phyloP scores from a whole-genome alignment of 2,888 invertebrate genomes.

The Amblyteles armatorius region DNA sequence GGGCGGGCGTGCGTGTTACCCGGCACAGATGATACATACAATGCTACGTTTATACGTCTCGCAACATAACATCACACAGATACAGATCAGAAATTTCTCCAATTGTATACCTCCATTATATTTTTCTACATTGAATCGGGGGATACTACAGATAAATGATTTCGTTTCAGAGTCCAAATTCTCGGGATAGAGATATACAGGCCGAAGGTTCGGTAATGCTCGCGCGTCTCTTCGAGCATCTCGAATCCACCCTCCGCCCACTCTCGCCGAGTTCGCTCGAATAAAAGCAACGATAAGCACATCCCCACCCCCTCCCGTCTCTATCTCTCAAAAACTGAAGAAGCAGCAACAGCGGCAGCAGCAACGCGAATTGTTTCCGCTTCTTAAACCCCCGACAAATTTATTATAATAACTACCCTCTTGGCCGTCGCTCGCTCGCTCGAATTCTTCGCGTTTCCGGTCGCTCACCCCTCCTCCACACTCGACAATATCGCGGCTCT shows the following conservation, averaged over 20 bases:
- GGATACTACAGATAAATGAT: conserved; percentile 57
- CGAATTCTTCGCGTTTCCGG: conserved; percentile 68
- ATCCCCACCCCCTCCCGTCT: conserved; percentile 78
- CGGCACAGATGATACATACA: neutral
- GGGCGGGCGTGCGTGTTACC: neutral
- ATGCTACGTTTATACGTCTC: neutral
- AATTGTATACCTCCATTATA: conserved; percentile 48
- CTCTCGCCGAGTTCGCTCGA: conserved; percentile 81
- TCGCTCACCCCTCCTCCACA: conserved; percentile 58
- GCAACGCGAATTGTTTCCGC: conserved; percentile 83
- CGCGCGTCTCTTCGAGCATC: conserved; percentile 41
- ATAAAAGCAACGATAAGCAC: conserved; percentile 84
- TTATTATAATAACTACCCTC: conserved; percentile 84
- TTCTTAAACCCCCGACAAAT: conserved; percentile 84
- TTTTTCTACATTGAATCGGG: conserved; percentile 32
- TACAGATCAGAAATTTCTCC: conserved; percentile 26
- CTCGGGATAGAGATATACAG: conserved; percentile 66
- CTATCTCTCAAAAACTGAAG: conserved; percentile 41
- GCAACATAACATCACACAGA: conserved; percentile 30
- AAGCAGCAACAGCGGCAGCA: conserved; percentile 58
- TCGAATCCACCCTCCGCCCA: conserved; percentile 23
- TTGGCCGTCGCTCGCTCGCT: conserved; percentile 77
- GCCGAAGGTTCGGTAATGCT: conserved; percentile 69
- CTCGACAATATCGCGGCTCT: conserved; percentile 66
- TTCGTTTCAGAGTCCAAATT: conserved; percentile 56